Conservation (phyloP, 2,888 invertebrate genomes). For the Serrognathus titanus region DNA sequence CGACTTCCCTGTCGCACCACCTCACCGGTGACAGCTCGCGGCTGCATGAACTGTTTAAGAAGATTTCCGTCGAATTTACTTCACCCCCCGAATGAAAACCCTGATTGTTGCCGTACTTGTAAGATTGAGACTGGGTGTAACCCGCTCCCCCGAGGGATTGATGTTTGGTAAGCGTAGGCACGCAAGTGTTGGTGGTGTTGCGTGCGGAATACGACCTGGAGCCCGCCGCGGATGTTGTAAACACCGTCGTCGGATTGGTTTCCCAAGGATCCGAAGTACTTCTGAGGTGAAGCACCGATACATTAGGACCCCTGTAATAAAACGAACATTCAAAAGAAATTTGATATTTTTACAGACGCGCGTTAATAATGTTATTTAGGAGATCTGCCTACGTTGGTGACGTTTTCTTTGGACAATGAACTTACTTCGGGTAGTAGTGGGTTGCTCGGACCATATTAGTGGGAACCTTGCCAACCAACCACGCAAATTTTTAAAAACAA, state of each 20-base stretch:
- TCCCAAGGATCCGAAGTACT: slow-evolving; percentile 58
- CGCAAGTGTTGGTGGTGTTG: slow-evolving; percentile 26
- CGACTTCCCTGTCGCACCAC: slow-evolving; percentile 59
- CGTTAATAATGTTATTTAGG: slow-evolving; percentile 1
- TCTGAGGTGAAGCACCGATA: slow-evolving; percentile 56
- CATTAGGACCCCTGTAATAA: slow-evolving; percentile 53
- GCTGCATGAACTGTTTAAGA: slow-evolving; percentile 47
- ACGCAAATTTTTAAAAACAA: neutral
- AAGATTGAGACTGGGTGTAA: slow-evolving; percentile 15
- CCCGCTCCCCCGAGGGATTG: slow-evolving; percentile 37
- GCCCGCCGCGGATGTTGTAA: slow-evolving; percentile 35
- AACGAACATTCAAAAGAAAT: neutral
- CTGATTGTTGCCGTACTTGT: slow-evolving; percentile 27
- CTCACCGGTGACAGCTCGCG: slow-evolving; percentile 57
- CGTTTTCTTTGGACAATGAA: slow-evolving; percentile 24
- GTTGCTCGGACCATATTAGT: neutral
- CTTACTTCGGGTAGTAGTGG: slow-evolving; percentile 15
- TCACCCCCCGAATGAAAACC: slow-evolving; percentile 42
- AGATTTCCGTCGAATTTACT: slow-evolving; percentile 49
- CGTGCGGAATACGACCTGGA: slow-evolving; percentile 36
- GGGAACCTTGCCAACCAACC: slow-evolving; percentile 3
- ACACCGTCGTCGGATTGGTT: slow-evolving; percentile 43
- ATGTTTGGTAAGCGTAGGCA: slow-evolving; percentile 39
- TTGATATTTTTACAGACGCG: neutral
- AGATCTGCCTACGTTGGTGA: slow-evolving; percentile 14